These are phyloP conservation scores for Ligdia adustata DNA, from an alignment of 2,888 invertebrate species.

Conservation along the genomic window DNA sequence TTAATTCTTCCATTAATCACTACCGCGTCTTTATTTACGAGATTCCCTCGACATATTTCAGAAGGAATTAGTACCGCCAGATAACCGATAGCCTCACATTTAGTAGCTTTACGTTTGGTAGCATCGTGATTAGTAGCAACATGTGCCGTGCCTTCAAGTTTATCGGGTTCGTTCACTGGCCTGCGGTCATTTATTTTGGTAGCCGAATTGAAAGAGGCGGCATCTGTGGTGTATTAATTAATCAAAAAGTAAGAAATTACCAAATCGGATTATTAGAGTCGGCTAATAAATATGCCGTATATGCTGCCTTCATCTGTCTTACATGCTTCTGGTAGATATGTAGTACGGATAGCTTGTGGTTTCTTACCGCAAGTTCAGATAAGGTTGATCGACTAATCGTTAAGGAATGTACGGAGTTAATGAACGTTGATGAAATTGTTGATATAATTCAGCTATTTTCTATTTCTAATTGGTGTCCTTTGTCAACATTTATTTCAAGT, in stretches of 20 bases:
- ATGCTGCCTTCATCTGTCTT: slow-evolving; percentile 50
- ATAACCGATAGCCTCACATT: slow-evolving; percentile 31
- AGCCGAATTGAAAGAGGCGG: slow-evolving; percentile 36
- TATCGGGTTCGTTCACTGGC: slow-evolving; percentile 31
- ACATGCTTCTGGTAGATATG: slow-evolving; percentile 22
- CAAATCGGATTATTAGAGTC: slow-evolving; percentile 60
- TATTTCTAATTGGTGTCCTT: too few relatives aligned
- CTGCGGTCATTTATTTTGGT: slow-evolving; percentile 31
- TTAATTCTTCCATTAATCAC: slow-evolving; percentile 42
- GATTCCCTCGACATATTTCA: slow-evolving; percentile 31
- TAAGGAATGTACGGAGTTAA: slow-evolving; percentile 12
- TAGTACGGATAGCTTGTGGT: slow-evolving; percentile 25
- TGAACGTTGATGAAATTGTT: slow-evolving; percentile 3
- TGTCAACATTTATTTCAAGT: too few relatives aligned
- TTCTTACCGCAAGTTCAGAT: slow-evolving; percentile 39
- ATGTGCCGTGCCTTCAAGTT: slow-evolving; percentile 23
- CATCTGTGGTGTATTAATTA: slow-evolving; percentile 52
- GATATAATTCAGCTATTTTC: slow-evolving; percentile 1
- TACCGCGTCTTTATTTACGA: slow-evolving; percentile 42
- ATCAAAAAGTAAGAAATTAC: slow-evolving; percentile 56
- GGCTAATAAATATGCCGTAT: slow-evolving; percentile 48
- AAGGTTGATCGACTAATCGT: slow-evolving; percentile 30
- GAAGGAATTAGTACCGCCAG: slow-evolving; percentile 35
- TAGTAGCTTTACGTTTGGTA: slow-evolving; percentile 27
- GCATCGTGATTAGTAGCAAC: slow-evolving; percentile 18